Conservation (phyloP, 2,797 vertebrate genomes). For the Lerista edwardsae region DNA sequence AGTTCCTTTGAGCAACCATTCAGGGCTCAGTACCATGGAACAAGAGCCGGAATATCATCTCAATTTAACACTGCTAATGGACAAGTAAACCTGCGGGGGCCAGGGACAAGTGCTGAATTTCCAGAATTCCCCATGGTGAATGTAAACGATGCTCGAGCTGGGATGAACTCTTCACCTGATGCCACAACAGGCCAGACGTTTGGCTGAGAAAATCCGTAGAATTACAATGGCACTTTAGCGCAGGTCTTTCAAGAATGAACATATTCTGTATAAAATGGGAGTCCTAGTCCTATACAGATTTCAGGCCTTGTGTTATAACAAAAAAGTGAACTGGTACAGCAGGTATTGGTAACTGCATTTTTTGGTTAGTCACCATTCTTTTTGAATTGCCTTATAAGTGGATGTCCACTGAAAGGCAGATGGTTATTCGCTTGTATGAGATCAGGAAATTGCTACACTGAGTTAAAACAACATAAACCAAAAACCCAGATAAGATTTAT, state of each 20-base stretch:
- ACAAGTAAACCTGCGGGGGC: slow-evolving; percentile 93
- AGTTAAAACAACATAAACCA: slow-evolving; percentile 76
- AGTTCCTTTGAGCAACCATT: slow-evolving; percentile 96
- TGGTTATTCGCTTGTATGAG: slow-evolving; percentile 76
- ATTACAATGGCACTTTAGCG: slow-evolving; percentile 93
- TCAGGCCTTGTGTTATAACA: slow-evolving; percentile 78
- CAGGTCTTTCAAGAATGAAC: slow-evolving; percentile 83
- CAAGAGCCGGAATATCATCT: slow-evolving; percentile 89
- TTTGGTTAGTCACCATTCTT: slow-evolving; percentile 74
- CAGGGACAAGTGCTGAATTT: slow-evolving; percentile 90
- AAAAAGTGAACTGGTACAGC: slow-evolving; percentile 81
- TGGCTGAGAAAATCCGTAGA: slow-evolving; percentile 85
- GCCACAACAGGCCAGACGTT: slow-evolving; percentile 95
- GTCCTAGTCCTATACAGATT: slow-evolving; percentile 81
- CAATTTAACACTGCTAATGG: slow-evolving; percentile 96
- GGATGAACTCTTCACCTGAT: slow-evolving; percentile 95
- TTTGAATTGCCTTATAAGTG: slow-evolving; percentile 76
- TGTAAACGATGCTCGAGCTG: slow-evolving; percentile 95
- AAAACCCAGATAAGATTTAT: slow-evolving; percentile 68
- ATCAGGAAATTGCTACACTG: slow-evolving; percentile 75
- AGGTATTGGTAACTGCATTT: slow-evolving; percentile 79
- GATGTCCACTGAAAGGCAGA: slow-evolving; percentile 75
- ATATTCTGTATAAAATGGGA: slow-evolving; percentile 80
- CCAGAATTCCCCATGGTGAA: slow-evolving; percentile 96
- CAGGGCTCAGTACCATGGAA: slow-evolving; percentile 92